A percentile compares a stretch with the other conserved stretches of the same genome.
Conservation (phyloP, 1,140 invertebrate genomes). For the Agrilus planipennis region DNA sequence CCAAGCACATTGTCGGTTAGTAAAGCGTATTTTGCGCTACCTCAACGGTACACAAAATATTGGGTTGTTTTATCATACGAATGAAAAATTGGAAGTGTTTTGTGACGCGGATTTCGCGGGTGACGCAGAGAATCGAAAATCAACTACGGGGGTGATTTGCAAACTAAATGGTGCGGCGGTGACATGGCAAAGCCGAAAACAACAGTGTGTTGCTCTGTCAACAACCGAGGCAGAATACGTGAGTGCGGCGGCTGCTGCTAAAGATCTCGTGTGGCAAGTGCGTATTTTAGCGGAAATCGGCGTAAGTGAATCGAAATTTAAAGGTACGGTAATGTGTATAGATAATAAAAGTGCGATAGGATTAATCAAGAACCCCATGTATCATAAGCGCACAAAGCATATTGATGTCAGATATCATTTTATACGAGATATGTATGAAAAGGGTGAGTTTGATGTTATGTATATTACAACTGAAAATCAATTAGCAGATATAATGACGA, state of each 20-base stretch:
- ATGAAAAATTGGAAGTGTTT: no score
- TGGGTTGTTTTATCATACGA: no score
- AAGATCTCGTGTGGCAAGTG: conserved; percentile 30
- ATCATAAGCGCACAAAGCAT: conserved; percentile 26
- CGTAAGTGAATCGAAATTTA: conserved; percentile 1
- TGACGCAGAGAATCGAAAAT: conserved; percentile 19
- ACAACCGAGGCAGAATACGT: conserved; percentile 34
- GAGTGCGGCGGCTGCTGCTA: conserved; percentile 28
- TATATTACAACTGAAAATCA: conserved; percentile 15
- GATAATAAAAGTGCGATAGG: conserved; percentile 20
- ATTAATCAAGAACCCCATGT: conserved; percentile 29
- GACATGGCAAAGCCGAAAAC: conserved; percentile 28
- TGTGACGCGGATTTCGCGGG: conserved; percentile 19
- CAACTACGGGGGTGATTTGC: conserved; percentile 20
- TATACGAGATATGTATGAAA: conserved; percentile 1
- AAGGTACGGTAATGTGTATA: background rate
- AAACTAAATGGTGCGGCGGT: conserved; percentile 20
- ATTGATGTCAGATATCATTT: conserved; percentile 15
- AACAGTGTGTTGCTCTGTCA: conserved; percentile 22
- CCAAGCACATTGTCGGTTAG: no score
- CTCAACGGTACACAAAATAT: no score
- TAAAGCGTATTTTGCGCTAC: no score
- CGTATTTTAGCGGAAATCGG: conserved; percentile 15
- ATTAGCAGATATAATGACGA: conserved; percentile 22
- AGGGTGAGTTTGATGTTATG: conserved; percentile 8